These are phyloP conservation scores for Alectoris magna DNA, from an alignment of 2,797 vertebrate genomes.

Conservation along the genomic window DNA sequence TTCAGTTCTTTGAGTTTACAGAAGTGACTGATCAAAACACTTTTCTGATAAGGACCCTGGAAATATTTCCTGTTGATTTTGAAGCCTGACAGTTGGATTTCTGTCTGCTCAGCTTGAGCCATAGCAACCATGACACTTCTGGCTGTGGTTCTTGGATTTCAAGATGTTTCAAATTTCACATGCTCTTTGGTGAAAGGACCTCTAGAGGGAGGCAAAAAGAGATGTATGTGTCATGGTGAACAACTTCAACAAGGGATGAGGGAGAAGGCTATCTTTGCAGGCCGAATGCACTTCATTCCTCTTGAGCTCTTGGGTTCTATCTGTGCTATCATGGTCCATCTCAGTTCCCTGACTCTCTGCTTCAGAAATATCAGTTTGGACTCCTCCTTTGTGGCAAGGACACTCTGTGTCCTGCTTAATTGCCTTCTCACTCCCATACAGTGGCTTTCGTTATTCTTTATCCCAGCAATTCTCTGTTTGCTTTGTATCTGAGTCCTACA, in stretches of 20 bases:
- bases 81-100: neutral
- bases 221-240: neutral
- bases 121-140: neutral
- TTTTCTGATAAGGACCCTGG: neutral
- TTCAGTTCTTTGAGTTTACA: neutral
- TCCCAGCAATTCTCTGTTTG: neutral
- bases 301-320: neutral
- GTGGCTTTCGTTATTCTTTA: neutral
- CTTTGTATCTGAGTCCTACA: neutral
- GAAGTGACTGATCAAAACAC: neutral
- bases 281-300: neutral
- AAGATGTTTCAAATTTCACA: neutral
- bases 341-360: neutral
- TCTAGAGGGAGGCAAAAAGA: neutral
- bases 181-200: neutral
- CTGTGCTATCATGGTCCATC: neutral
- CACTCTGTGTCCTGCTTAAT: neutral
- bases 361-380: neutral
- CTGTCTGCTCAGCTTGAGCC: neutral
- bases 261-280: neutral
- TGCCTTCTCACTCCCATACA: neutral
- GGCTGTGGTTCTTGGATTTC: neutral
- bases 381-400: neutral
- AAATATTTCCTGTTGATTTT: neutral
- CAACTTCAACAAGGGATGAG: accelerated